Conservation (phyloP, 2,888 invertebrate genomes). For the Pyrrhia umbra region DNA sequence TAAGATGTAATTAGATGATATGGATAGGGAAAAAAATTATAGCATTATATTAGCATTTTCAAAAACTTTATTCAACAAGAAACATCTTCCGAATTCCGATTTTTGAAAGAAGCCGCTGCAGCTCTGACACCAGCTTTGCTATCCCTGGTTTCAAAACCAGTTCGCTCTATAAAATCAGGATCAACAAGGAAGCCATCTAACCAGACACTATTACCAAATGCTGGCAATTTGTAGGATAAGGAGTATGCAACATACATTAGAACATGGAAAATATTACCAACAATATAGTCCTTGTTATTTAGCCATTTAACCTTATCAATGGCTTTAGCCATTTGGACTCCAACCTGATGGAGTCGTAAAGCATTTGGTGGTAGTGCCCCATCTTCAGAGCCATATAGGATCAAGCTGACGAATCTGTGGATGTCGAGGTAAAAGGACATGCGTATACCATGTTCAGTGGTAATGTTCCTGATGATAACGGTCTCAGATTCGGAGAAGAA, state of each 20-base stretch:
- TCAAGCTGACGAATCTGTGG: slow-evolving; percentile 93
- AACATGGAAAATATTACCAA: slow-evolving; percentile 87
- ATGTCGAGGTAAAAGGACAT: slow-evolving; percentile 92
- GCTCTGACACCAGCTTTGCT: slow-evolving; percentile 87
- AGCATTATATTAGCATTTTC: too few relatives aligned
- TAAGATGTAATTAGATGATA: too few relatives aligned
- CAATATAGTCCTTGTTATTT: slow-evolving; percentile 81
- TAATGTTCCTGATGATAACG: slow-evolving; percentile 88
- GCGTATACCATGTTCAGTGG: slow-evolving; percentile 82
- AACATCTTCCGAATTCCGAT: too few relatives aligned
- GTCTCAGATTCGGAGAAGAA: slow-evolving; percentile 93
- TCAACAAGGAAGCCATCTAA: slow-evolving; percentile 89
- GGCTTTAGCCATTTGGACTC: slow-evolving; percentile 80
- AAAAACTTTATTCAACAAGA: too few relatives aligned
- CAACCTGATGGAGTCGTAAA: slow-evolving; percentile 78
- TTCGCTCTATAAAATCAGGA: slow-evolving; percentile 86
- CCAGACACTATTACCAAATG: slow-evolving; percentile 78
- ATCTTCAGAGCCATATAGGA: slow-evolving; percentile 82
- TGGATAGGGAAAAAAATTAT: too few relatives aligned
- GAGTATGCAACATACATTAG: slow-evolving; percentile 89
- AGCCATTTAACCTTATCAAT: slow-evolving; percentile 85
- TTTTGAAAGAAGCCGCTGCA: too few relatives aligned
- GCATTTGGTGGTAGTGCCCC: slow-evolving; percentile 86
- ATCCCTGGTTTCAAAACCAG: slow-evolving; percentile 91
- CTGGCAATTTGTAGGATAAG: slow-evolving; percentile 91